Base-by-base conservation (phyloP, 92 coral and sea anemone genomes). In the Porites cylindrica region DNA sequence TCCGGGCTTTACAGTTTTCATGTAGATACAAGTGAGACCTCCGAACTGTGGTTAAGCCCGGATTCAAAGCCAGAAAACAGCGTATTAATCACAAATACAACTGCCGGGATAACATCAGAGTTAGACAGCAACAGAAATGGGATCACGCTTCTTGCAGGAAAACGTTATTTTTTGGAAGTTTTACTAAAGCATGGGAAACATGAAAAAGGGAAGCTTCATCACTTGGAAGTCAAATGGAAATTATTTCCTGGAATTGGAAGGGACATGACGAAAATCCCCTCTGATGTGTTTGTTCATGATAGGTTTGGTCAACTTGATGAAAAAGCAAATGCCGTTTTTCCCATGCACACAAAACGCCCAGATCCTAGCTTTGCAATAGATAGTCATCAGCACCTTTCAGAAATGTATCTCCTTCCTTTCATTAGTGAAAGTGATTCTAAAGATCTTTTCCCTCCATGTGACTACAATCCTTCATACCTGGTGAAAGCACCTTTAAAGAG, bases 1-100 rank as follows among this genome's bases (percentile, higher is more conserved):
- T 61, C 85, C 69, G 94, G 85, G 63, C 32, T 38, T 14, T 90
- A 88, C 66, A 71, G 70, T 17, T 94, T 96, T 89, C 91, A 84
- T 14, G 23, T 91, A 14, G 76, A 76, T 65, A 82, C 96, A 32
- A 90, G 90, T 67, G 98, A 94, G 63, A 64, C 94, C 26, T 78
- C 96, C 2, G 99, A 96, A 77, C 76, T 96, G 0, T 96, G 99
- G 99, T 21, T 96, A 0, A 93, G 99, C 66, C 60, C 80, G 12
- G 86, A 95, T 80, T 54, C 83, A 3, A 75, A 90, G 16, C 99
- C 96, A 10, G 63, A 74, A 74, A 84, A 86, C 38, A 75, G 95
- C 72, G 72, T 78, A 66, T 66, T 85, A 13, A 66, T 96, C 24
- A 86, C 60, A 51, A 72, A 81, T 23, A 65, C 81, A 11, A 51